Percentiles rank a stretch among this genome's conserved stretches.
These are phyloP conservation scores for Myrmophylax atrothorax DNA, from an alignment of 2,113 vertebrate genomes.

Conservation along the genomic window DNA sequence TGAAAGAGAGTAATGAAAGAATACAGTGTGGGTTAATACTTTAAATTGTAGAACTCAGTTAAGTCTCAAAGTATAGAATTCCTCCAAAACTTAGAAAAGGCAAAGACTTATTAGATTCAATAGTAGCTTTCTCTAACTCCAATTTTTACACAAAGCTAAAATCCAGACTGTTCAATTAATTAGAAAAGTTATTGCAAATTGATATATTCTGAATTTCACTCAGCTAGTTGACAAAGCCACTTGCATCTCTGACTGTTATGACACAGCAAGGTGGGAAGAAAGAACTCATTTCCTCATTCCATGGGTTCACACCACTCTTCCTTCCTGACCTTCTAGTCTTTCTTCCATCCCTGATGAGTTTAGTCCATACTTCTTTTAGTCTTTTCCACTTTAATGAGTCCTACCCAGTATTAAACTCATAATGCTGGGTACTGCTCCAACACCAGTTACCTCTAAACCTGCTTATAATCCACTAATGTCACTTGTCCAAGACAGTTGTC, in stretches of 20 bases:
- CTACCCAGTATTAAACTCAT: not conserved
- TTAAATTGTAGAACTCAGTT: not conserved
- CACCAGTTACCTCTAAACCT: not conserved
- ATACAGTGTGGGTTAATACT: not conserved
- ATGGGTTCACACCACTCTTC: not conserved
- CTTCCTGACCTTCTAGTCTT: not conserved
- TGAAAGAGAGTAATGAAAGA: not conserved
- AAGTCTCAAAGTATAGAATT: not conserved
- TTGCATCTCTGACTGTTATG: not conserved
- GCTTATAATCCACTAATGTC: not conserved
- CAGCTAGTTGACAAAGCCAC: not conserved
- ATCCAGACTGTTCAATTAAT: not conserved
- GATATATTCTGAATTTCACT: not conserved
- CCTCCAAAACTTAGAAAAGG: not conserved
- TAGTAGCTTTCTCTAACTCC: not conserved
- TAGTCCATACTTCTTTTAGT: not conserved
- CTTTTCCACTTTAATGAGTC: not conserved
- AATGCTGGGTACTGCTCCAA: not conserved
- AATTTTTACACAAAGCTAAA: not conserved
- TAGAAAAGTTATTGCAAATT: not conserved
- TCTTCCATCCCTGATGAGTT: not conserved
- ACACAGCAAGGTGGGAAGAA: not conserved
- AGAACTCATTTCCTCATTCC: not conserved
- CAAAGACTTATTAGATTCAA: not conserved
- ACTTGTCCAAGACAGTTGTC: not conserved